These are phyloP conservation scores for Linepithema humile DNA, from an alignment of 1,140 invertebrate genomes.

Conservation along the genomic window DNA sequence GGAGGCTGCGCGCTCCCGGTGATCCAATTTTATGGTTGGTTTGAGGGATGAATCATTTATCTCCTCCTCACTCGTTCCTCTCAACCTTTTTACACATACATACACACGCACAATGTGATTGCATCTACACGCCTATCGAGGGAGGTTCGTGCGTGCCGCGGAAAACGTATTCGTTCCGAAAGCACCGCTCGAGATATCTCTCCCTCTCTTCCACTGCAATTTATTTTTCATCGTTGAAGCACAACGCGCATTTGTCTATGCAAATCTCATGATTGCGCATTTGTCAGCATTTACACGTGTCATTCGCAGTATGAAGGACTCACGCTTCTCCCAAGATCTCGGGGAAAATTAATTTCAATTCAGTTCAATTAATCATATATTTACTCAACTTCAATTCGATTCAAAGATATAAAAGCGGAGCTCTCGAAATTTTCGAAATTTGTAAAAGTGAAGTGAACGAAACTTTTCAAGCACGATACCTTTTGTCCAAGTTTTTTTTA, in stretches of 20 bases:
- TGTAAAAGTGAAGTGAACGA: background rate
- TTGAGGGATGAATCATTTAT: conserved; percentile 56
- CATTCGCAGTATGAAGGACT: background rate
- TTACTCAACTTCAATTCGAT: background rate
- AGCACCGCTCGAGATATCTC: conserved; percentile 7
- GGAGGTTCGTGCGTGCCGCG: conserved; percentile 37
- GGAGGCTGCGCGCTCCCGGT: conserved; percentile 10
- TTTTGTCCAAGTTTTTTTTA: background rate
- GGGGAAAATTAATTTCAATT: background rate
- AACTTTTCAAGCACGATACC: background rate
- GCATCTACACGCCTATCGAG: conserved; percentile 65
- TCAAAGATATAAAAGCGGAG: background rate
- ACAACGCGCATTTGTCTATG: background rate
- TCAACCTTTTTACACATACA: conserved; percentile 1
- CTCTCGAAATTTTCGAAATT: background rate
- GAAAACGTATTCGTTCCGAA: conserved; percentile 45
- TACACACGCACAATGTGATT: conserved; percentile 40
- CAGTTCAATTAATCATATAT: background rate
- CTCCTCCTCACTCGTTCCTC: conserved; percentile 9
- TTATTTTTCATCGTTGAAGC: conserved; percentile 29
- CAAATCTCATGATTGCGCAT: background rate
- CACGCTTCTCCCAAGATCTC: background rate
- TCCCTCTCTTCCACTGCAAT: background rate
- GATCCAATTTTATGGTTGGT: conserved; percentile 54
- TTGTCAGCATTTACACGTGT: background rate